Base-by-base conservation (phyloP, 2,797 vertebrate species). In the Anas flavirostris region DNA sequence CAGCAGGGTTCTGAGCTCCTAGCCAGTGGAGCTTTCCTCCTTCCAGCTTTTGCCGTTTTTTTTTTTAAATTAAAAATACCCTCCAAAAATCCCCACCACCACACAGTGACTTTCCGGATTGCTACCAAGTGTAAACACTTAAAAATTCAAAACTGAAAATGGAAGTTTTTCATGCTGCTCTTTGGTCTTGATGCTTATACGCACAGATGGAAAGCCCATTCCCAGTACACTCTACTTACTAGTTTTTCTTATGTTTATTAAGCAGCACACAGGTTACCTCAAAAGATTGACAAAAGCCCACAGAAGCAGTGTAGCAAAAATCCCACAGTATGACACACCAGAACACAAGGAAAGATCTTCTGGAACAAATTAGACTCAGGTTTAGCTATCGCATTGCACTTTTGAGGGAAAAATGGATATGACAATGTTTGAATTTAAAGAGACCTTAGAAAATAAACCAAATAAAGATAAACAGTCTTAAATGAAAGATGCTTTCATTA, bases 381-480 rank as follows among this genome's bases (percentile, higher is more conserved):
- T 64, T 84, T 46, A 81, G 26, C n/a, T 50, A 83, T 16, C 19
- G 31, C 37, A 68, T 0, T 48, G 56, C 18, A 73, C 12, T 41
- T 31, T 16, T n/a, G 0, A 4, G 2, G 7, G 2, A 5, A 3
- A 2, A 29, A 21, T 21, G 0, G 7, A 12, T 7, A 67, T 16
- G 26, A 5, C 28, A 39, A 53, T 35, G 74, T 12, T 23, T 77
- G 5, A 52, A 63, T 82, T 67, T 52, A 10, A 62, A 55, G 68
- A 84, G 37, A 73, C 23, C 26, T 62, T 28, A 48, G 16, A 48
- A 68, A 69, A 33, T 41, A 75, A 75, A 81, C 9, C 3, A 52
- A 52, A 59, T 52, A 5, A 50, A 83, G 11, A 35, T 12, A 25
- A 7, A 79, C 35, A 37, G 72, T 39, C 70, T 77, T 1, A 79